Evolutionary conservation across 2,113 vertebrate genomes (phyloP), one percentile per base, ranked within the genome.

Genomic region (Oostethus manadensis): DNA sequence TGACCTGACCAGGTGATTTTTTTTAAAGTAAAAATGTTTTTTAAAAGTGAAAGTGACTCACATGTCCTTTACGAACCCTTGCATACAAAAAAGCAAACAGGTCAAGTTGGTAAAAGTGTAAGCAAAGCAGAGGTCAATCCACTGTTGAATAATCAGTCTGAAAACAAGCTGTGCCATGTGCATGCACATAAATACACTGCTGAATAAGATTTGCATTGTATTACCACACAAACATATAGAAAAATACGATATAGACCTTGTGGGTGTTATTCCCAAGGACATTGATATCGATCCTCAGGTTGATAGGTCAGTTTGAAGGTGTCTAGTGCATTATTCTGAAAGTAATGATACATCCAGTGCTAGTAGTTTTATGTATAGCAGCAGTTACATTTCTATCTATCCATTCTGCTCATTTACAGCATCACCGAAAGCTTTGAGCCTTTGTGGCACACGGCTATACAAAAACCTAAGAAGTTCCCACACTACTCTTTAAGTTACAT

Each of bases 221-320:
- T 51, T 44, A 33, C 53, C 55, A 59, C 49, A 18, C 23, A 49
- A 22, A 49, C 29, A 42, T 16, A 23, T 15, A 62, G 38, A 58
- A n/a, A n/a, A n/a, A n/a, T n/a, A n/a, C n/a, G 22, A 68, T 3
- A 47, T 22, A 53, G 43, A 82, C 77, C 76, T 83, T 87, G 78
- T 67, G 62, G 46, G 17, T 64, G 70, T 71, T 49, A 10, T 35
- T 65, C 76, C 63, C 80, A 83, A 83, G 84, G 77, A 72, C 75
- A 42, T 40, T 76, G 62, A 45, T 55, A 77, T 80, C 83, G 76
- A 81, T 71, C 66, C 49, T 56, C 45, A 55, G 61, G 61, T 58
- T 62, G 66, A 57, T 73, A 57, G 56, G 70, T 69, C 59, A 42
- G 11, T 14, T 13, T 42, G 13, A 10, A 42, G 38, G 38, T 38